Evolutionary conservation across 2,113 vertebrate species (phyloP), one percentile per base, ranked within the genome.

Genomic region (Oriolus oriolus): DNA sequence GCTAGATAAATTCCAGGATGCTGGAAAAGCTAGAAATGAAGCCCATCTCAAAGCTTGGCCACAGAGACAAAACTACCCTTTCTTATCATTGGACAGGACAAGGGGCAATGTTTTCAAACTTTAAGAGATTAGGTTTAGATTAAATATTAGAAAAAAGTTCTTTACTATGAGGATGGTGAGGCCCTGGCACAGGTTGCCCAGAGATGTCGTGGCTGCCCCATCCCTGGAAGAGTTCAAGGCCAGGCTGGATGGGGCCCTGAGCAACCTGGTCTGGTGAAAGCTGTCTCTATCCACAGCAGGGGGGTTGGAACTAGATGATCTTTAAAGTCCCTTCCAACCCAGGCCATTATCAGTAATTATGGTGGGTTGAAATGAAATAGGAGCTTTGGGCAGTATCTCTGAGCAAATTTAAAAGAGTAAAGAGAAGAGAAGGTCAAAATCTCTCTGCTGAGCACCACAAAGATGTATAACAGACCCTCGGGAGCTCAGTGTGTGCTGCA

Each of bases 161-260:
- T 68, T 47, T 23, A 6, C 7, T 37, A 6, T 61, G 30, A 35
- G 5, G 1, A 59, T 54, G 26, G 9, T 0, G 1, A 83, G 47
- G 17, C 7, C 12, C 26, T 47, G 87, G 27, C 47, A 53, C 7
- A 54, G 6, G 6, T 16, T 47, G 2, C 5, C 20, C 41, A 39
- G 47, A 60, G 45, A 30, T 1, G 28, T 1, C 66, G 20, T 35
- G 39, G 54, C 10, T 76, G 10, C 8, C 16, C 14, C 10, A 42
- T 19, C 12, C 26, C 35, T 61, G 18, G 18, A 19, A 11, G 11
- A 16, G 17, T 19, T 83, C 54, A 54, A 61, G 35, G 54, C 26
- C 31, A 42, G 41, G 18, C 2, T 42, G 41, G 17, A 54, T 41
- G n/a, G 16, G 4, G 30, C 11, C 54, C 21, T 54, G 41, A 42